Conservation (phyloP, 2,113 vertebrate species). For the Orcinus orca region DNA sequence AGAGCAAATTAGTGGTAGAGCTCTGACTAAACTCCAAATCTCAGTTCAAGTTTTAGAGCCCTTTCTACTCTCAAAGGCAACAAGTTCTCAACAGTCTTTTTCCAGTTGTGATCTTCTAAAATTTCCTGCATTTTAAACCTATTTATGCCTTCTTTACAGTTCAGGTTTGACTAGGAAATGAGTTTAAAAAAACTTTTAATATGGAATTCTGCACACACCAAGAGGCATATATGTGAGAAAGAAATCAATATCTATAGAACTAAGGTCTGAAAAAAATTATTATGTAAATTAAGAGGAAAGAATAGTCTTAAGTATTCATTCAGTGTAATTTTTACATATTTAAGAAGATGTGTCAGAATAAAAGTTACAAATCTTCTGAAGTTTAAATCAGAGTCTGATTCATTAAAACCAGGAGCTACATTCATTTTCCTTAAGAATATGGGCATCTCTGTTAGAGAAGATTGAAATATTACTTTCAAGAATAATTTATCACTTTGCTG, state of each 20-base stretch:
- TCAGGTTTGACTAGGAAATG: constrained; percentile 7
- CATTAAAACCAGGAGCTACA: constrained; percentile 17
- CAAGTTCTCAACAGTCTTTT: neutral
- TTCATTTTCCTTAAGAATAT: constrained; percentile 20
- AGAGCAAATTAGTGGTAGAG: neutral
- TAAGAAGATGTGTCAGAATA: constrained; percentile 33
- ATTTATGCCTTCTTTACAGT: neutral
- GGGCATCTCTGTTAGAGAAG: neutral
- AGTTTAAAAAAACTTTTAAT: neutral
- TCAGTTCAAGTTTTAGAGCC: neutral
- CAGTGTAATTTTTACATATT: constrained; percentile 16
- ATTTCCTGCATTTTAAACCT: neutral
- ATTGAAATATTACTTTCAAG: constrained; percentile 16
- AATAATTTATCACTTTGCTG: neutral
- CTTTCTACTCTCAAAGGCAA: constrained; percentile 15
- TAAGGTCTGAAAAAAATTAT: neutral
- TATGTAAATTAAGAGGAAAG: constrained; percentile 1
- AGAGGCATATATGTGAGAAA: constrained; percentile 6
- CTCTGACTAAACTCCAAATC: neutral
- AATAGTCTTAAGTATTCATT: neutral
- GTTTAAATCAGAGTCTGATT: constrained; percentile 10
- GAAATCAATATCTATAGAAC: neutral
- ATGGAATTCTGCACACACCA: constrained; percentile 3
- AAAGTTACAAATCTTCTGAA: constrained; percentile 16
- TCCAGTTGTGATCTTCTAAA: neutral